A percentile compares a stretch with the other conserved stretches of the same genome.
phyloP scores from a whole-genome alignment of 2,113 vertebrate genomes.

The Eurypyga helias region DNA sequence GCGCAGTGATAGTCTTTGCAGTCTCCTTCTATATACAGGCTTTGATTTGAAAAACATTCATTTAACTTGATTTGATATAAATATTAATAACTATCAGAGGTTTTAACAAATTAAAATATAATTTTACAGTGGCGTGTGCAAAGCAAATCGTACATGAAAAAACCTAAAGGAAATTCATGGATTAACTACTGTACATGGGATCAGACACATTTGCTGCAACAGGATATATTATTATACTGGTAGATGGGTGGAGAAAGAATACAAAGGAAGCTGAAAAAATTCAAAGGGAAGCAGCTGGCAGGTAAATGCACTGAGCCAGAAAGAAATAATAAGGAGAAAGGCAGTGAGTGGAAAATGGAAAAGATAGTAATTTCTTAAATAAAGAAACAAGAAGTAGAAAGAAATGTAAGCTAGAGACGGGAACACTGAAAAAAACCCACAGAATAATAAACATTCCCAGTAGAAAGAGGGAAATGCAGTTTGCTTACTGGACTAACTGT shows the following conservation, averaged over 20 bases:
- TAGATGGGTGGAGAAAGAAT: constrained; percentile 53
- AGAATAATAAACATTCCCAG: background rate
- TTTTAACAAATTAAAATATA: constrained; percentile 68
- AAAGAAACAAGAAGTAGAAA: constrained; percentile 35
- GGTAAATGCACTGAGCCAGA: constrained; percentile 60
- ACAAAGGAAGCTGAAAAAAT: constrained; percentile 67
- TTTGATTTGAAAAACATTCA: constrained; percentile 60
- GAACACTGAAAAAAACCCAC: background rate
- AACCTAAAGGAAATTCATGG: constrained; percentile 50
- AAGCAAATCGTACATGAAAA: constrained; percentile 42
- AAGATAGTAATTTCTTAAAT: constrained; percentile 56
- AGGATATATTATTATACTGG: constrained; percentile 64
- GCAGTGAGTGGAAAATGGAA: constrained; percentile 45
- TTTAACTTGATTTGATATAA: constrained; percentile 67
- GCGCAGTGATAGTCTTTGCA: background rate
- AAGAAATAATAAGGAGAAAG: constrained; percentile 61
- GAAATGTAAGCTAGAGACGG: constrained; percentile 19
- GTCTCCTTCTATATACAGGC: constrained; percentile 11
- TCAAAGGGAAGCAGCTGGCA: constrained; percentile 59
- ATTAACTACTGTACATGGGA: constrained; percentile 44
- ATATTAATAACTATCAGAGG: constrained; percentile 56
- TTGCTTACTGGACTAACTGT: background rate
- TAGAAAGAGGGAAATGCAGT: background rate
- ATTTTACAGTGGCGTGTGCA: constrained; percentile 46
- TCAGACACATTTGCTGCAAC: constrained; percentile 59